These are phyloP conservation scores for Falco naumanni DNA, from an alignment of 2,797 vertebrate species.

Conservation along the genomic window DNA sequence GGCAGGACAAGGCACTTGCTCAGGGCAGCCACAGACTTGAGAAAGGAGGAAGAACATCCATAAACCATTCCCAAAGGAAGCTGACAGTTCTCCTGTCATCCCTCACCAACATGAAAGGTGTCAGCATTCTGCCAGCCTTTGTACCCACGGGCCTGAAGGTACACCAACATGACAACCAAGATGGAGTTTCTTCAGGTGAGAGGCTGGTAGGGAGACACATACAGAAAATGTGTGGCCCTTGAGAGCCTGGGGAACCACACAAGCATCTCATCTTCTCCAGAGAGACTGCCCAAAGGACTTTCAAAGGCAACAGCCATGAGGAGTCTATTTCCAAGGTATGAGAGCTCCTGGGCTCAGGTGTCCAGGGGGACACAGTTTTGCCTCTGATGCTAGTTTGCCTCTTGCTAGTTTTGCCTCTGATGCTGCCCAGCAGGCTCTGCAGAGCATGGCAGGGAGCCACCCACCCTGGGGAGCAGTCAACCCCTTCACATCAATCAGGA, in stretches of 20 bases:
- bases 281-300: not conserved
- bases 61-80: not conserved
- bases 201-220: not conserved
- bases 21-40: not conserved
- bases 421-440: not conserved
- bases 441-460: not conserved
- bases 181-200: not conserved
- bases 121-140: not conserved
- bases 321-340: not conserved
- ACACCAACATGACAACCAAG: not conserved
- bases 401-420: not conserved
- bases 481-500: not conserved
- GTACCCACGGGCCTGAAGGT: not conserved
- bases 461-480: not conserved
- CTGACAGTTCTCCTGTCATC: not conserved
- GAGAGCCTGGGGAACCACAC: not conserved
- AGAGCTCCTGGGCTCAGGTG: not conserved
- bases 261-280: not conserved
- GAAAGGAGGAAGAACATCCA: not conserved
- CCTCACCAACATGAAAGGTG: not conserved
- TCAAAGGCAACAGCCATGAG: not conserved
- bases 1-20: not conserved
- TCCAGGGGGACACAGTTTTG: not conserved
- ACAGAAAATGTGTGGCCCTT: accelerated
- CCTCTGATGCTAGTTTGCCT: accelerated